Percentiles rank a stretch among this genome's conserved stretches.
Evolutionary conservation across 1,140 invertebrate genomes (phyloP).

Genomic region (Mya arenaria): DNA sequence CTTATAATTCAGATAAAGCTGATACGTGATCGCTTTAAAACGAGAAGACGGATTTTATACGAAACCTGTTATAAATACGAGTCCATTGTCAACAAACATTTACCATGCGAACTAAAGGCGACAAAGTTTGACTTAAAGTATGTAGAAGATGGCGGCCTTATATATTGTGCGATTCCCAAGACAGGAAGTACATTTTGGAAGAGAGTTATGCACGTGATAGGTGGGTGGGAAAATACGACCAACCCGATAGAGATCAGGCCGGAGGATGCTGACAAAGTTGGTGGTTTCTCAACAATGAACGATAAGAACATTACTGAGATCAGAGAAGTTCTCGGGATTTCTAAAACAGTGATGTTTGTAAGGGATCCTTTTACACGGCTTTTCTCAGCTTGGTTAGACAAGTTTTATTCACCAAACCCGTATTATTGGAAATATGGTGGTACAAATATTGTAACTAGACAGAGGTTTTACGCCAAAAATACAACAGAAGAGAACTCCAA

Average conservation of each 20-base stretch:
- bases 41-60: too few species aligned
- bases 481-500: too few species aligned
- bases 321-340: background rate
- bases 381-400: conserved; percentile 49
- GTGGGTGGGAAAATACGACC: conserved; percentile 13
- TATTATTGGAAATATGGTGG: conserved; percentile 20
- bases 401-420: conserved; percentile 37
- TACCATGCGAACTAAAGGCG: background rate
- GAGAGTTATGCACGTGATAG: conserved; percentile 16
- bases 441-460: background rate
- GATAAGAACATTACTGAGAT: background rate
- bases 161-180: conserved; percentile 41
- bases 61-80: too few species aligned
- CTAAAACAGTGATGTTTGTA: conserved; percentile 26
- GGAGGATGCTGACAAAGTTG: background rate
- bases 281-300: background rate
- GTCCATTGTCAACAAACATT: too few species aligned
- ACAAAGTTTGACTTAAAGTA: conserved; percentile 20
- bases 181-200: conserved; percentile 51
- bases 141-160: conserved; percentile 3
- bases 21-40: too few species aligned
- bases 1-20: too few species aligned
- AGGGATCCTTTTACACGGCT: conserved; percentile 35
- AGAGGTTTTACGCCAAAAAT: too few species aligned
- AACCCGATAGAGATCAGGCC: conserved; percentile 11